Conservation (phyloP, 2,888 invertebrate species). For the Dioctria rufipes region DNA sequence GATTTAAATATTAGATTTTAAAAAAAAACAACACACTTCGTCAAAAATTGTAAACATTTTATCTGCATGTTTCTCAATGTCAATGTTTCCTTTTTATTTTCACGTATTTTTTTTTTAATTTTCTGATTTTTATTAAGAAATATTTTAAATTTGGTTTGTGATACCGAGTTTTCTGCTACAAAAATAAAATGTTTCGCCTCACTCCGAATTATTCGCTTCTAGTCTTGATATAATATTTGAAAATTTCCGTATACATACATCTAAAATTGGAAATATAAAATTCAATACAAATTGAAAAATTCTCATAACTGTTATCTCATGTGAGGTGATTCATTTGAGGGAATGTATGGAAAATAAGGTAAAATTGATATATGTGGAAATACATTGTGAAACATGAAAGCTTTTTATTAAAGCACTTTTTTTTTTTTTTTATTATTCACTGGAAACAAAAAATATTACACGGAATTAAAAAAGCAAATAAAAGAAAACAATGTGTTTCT, state of each 20-base stretch:
- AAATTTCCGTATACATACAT: conserved; percentile 55
- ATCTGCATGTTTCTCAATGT: conserved; percentile 72
- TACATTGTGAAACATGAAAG: conserved; percentile 72
- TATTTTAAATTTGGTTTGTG: conserved; percentile 65
- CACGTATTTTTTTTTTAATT: conserved; percentile 60
- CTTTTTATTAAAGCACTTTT: conserved; percentile 36
- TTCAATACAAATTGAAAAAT: conserved; percentile 52
- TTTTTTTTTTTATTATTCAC: conserved; percentile 57
- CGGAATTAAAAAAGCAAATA: conserved; percentile 52
- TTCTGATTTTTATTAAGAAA: conserved; percentile 54
- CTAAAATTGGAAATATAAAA: conserved; percentile 23
- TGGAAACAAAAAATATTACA: conserved; percentile 59
- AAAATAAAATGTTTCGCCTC: conserved; percentile 70
- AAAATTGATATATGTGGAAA: conserved; percentile 67
- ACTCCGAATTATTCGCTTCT: conserved; percentile 60
- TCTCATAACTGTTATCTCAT: conserved; percentile 58
- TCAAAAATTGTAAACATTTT: conserved; percentile 65
- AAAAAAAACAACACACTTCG: conserved; percentile 66
- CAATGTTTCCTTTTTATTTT: conserved; percentile 64
- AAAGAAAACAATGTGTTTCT: conserved; percentile 65
- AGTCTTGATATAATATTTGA: conserved; percentile 2
- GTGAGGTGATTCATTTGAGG: conserved; percentile 72
- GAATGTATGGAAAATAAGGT: conserved; percentile 71
- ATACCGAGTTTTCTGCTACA: conserved; percentile 70
- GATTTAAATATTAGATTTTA: conserved; percentile 21